These are phyloP conservation scores for Pipistrellus pipistrellus DNA, from an alignment of 2,797 vertebrate genomes.

Conservation along the genomic window DNA sequence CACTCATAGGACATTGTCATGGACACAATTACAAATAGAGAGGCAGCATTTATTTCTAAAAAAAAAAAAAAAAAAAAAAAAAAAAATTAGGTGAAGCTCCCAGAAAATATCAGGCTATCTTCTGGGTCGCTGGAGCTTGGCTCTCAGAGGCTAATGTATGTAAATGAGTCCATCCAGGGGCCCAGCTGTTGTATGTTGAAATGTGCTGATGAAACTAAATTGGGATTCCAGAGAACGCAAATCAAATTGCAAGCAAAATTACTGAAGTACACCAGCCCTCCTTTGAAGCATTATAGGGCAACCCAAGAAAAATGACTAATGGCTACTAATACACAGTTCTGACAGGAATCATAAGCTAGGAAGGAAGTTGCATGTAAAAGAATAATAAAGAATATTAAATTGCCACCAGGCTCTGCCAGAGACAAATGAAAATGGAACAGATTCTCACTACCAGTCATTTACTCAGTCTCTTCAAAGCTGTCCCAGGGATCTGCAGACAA, in stretches of 20 bases:
- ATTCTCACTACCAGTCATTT: slow-evolving; percentile 64
- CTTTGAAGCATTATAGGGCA: slow-evolving; percentile 76
- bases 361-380: slow-evolving; percentile 83
- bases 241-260: slow-evolving; percentile 84
- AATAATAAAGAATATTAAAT: slow-evolving; percentile 83
- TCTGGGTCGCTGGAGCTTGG: slow-evolving; percentile 60
- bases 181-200: slow-evolving; percentile 80
- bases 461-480: slow-evolving; percentile 62
- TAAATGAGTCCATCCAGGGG: slow-evolving; percentile 75
- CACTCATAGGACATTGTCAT: slow-evolving; percentile 22
- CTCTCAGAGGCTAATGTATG: slow-evolving; percentile 77
- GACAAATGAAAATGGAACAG: slow-evolving; percentile 79
- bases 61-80: slow-evolving; percentile 23
- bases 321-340: slow-evolving; percentile 77
- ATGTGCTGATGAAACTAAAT: slow-evolving; percentile 81
- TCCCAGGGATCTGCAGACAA: slow-evolving; percentile 57
- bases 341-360: slow-evolving; percentile 84
- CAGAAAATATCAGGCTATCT: slow-evolving; percentile 65
- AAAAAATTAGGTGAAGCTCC: slow-evolving; percentile 44
- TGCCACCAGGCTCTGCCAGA: slow-evolving; percentile 71
- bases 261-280: slow-evolving; percentile 76
- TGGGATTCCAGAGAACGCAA: slow-evolving; percentile 79
- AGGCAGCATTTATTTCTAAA: slow-evolving; percentile 52
- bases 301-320: slow-evolving; percentile 83
- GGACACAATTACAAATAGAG: slow-evolving; percentile 52